Conservation (phyloP, 2,797 vertebrate species). For the Fundulus diaphanus region DNA sequence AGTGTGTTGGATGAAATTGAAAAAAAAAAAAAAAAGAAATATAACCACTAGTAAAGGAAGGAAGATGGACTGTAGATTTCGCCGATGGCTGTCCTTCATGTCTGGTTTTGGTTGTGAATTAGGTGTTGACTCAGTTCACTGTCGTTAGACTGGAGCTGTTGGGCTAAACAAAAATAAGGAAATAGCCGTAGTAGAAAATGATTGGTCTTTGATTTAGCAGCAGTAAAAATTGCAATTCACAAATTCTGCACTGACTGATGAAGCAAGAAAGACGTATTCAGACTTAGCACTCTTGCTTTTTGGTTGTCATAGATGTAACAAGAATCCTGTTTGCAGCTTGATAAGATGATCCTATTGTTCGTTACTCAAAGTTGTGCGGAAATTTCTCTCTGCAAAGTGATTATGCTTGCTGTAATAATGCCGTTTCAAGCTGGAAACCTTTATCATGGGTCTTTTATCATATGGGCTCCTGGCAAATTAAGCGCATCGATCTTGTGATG, state of each 20-base stretch:
- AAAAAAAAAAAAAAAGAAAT: constrained; percentile 68
- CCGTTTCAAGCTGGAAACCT: neutral
- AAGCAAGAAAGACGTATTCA: neutral
- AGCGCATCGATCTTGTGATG: neutral
- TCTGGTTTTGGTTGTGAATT: constrained; percentile 30
- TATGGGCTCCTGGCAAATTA: neutral
- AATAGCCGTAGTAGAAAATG: neutral
- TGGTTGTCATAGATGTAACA: neutral
- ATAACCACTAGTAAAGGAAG: constrained; percentile 47
- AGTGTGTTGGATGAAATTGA: constrained; percentile 52
- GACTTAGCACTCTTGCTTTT: neutral
- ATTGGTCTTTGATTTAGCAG: neutral
- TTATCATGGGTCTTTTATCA: neutral
- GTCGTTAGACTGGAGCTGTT: neutral
- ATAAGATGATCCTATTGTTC: neutral
- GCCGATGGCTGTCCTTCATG: constrained; percentile 23
- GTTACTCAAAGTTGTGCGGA: neutral
- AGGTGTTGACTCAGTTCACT: neutral
- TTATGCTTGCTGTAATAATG: neutral
- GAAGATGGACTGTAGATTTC: constrained; percentile 42
- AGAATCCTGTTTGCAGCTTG: neutral
- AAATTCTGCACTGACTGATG: neutral
- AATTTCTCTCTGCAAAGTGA: neutral
- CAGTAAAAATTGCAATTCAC: neutral
- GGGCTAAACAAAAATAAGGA: neutral